Evolutionary conservation across 1,140 invertebrate species (phyloP), one percentile per base, ranked within the genome.

Genomic region (Papilio aristodemus): DNA sequence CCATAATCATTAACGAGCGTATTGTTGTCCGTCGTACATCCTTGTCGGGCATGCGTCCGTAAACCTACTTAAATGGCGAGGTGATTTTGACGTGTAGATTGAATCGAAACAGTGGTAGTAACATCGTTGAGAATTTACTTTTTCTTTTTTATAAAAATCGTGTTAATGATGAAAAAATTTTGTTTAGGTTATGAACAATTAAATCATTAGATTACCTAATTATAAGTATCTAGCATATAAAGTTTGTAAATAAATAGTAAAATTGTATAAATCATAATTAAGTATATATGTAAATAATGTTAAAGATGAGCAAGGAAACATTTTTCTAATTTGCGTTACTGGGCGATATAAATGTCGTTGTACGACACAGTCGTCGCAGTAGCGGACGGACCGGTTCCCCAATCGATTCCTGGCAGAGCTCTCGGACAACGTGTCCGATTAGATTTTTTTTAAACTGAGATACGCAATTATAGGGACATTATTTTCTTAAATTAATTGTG

Each of bases 371-470:
- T 60, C 37, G 58, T 60, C 58, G 14, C n/a, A 32, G n/a, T 37
- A 5, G 36, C 17, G 9, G 27, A 32, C 36, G n/a, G 58, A 60
- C 58, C 58, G 58, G 58, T 60, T 60, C 58, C 58, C 7, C n/a
- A 60, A 60, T 60, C 58, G 58, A 60, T 60, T 60, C 32, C 58
- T n/a, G 36, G 58, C 58, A 60, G 10, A 60, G 58, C 36, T 38
- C 58, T 36, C n/a, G n/a, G n/a, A n/a, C 4, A 19, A 22, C 46
- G 27, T 36, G 57, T 36, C 58, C 36, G 58, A 60, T 38, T 36
- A 37, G 14, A n/a, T 58, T 58, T 36, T 58, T 8, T 25, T 32
- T 13, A n/a, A 32, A 25, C n/a, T 58, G 5, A 58, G n/a, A 54
- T 54, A 10, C 46, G 46, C 46, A 10, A 54, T 32, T 6, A 54